Conservation (phyloP, 1,140 invertebrate species). For the Phortica variegata region DNA sequence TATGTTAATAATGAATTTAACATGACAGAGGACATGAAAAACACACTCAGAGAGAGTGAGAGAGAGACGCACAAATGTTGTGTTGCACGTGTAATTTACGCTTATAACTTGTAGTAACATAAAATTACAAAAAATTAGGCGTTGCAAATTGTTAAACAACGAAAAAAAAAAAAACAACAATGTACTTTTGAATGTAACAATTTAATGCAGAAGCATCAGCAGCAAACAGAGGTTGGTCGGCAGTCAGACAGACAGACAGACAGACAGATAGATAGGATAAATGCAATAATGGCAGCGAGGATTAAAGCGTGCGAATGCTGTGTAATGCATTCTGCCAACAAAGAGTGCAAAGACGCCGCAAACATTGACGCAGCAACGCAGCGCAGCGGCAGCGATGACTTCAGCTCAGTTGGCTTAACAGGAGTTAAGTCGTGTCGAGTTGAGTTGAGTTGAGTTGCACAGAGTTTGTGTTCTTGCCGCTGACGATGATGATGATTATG, state of each 20-base stretch:
- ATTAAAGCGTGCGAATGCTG: not conserved
- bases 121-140: conserved; percentile 1
- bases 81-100: not conserved
- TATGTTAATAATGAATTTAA: conserved; percentile 4
- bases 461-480: too few relatives aligned
- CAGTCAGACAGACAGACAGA: not conserved
- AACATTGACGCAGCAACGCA: too few relatives aligned
- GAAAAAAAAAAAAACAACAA: not conserved
- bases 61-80: too few relatives aligned
- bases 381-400: too few relatives aligned
- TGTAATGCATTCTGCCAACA: not conserved
- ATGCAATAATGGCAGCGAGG: conserved; percentile 1
- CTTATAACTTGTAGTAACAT: not conserved
- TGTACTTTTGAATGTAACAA: not conserved
- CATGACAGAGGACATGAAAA: not conserved
- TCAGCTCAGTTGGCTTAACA: too few relatives aligned
- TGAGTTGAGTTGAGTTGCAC: too few relatives aligned
- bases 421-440: too few relatives aligned
- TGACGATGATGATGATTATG: not conserved
- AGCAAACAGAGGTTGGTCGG: not conserved
- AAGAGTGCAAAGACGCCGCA: too few relatives aligned
- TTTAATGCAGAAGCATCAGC: conserved; percentile 1
- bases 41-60: too few relatives aligned
- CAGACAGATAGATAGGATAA: not conserved
- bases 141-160: not conserved